Evolutionary conservation across 2,888 invertebrate genomes (phyloP).

Genomic region (Scaptomyza polygonia): DNA sequence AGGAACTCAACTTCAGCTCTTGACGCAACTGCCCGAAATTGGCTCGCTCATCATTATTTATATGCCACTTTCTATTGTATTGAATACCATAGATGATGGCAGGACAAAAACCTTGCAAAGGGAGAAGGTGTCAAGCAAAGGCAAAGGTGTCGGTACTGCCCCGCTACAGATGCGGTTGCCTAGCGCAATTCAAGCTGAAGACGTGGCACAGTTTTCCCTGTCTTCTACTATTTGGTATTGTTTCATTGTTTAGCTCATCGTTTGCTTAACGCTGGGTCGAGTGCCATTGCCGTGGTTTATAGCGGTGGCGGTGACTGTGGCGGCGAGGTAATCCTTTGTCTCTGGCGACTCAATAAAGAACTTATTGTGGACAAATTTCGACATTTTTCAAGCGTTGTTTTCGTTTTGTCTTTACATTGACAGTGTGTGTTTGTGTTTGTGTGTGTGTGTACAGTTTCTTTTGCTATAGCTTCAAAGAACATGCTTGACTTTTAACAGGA

Average conservation of each 20-base stretch:
- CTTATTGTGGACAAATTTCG: slow-evolving; percentile 82
- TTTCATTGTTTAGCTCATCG: slow-evolving; percentile 45
- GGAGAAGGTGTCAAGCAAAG: slow-evolving; percentile 72
- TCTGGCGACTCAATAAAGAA: slow-evolving; percentile 76
- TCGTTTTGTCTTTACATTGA: slow-evolving; percentile 52
- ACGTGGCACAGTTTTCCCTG: slow-evolving; percentile 67
- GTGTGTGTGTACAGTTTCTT: slow-evolving; percentile 32
- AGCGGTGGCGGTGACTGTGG: slow-evolving; percentile 56
- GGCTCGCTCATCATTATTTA: slow-evolving; percentile 78
- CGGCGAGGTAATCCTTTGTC: slow-evolving; percentile 69
- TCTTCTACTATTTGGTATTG: slow-evolving; percentile 53
- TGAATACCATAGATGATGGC: slow-evolving; percentile 41
- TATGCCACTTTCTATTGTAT: slow-evolving; percentile 70
- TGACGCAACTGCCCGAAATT: slow-evolving; percentile 75
- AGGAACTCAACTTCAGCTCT: slow-evolving; percentile 51
- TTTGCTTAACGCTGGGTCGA: slow-evolving; percentile 47
- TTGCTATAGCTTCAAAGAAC: slow-evolving; percentile 56
- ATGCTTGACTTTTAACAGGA: slow-evolving; percentile 82
- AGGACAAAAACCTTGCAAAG: slow-evolving; percentile 39
- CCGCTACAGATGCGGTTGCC: slow-evolving; percentile 51
- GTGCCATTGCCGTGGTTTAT: slow-evolving; percentile 71
- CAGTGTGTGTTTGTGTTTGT: slow-evolving; percentile 25
- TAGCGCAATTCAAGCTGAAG: slow-evolving; percentile 61
- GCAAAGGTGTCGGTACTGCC: slow-evolving; percentile 68
- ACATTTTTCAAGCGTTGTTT: slow-evolving; percentile 71